These are phyloP conservation scores for Malurus cyaneus DNA, from an alignment of 2,113 vertebrate genomes.

Conservation along the genomic window DNA sequence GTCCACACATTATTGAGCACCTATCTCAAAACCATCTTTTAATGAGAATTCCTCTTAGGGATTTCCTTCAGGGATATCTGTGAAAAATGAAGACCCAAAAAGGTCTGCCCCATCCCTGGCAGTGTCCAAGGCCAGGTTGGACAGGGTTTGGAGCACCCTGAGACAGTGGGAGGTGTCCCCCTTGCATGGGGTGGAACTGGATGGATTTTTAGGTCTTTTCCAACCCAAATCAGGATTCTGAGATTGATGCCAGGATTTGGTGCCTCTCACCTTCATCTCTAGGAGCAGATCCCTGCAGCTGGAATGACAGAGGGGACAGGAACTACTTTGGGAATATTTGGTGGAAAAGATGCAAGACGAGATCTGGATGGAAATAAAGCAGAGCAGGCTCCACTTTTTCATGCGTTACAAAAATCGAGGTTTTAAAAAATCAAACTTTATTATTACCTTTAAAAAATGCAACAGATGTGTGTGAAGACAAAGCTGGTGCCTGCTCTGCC, in stretches of 20 bases:
- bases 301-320: not conserved
- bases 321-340: not conserved
- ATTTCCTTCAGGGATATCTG: not conserved
- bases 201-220: not conserved
- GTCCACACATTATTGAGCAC: not conserved
- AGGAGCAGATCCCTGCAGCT: rapidly evolving
- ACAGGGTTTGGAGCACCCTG: rapidly evolving
- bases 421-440: conserved; percentile 58
- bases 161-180: not conserved
- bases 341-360: not conserved
- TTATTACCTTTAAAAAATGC: conserved; percentile 49
- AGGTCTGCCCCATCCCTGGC: not conserved
- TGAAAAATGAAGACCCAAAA: not conserved
- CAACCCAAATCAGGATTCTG: not conserved
- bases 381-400: not conserved
- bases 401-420: conserved; percentile 40
- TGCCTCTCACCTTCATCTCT: not conserved
- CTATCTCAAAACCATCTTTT: not conserved
- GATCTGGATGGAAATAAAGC: conserved; percentile 7
- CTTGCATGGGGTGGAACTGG: not conserved
- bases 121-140: not conserved
- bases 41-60: not conserved
- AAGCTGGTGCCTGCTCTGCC: not conserved
- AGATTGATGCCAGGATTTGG: not conserved
- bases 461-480: conserved; percentile 18